Evolutionary conservation across 2,888 invertebrate species (phyloP), one percentile per base, ranked within the genome.

Genomic region (Caenorhabditis sp.): DNA sequence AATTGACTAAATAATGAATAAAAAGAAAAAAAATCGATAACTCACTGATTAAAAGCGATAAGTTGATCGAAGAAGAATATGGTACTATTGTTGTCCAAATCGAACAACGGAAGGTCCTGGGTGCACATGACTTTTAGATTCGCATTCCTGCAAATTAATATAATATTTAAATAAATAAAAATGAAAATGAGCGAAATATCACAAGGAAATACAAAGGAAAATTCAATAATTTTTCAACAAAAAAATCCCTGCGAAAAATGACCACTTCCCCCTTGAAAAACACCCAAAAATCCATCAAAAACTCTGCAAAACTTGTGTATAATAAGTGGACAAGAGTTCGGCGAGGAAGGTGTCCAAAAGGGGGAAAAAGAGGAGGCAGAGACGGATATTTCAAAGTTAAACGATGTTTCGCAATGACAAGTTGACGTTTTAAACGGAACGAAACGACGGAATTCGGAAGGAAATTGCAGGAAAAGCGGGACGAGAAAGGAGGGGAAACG

Each of bases 21-120:
- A n/a, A 2, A 40, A 40, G 40, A 11, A 40, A 13, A 13, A 3
- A 51, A 51, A 24, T 5, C 26, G n/a, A 22, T 62, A 1, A 53
- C 71, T 64, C 5, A 86, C 86, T 71, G 67, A 69, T 83, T 83
- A 53, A 86, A 86, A 15, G 78, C 77, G 18, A 76, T 69, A 15
- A 86, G 53, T 37, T 80, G 79, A 47, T 86, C 82, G 44, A 86
- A 82, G 64, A 85, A 85, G 35, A 51, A 68, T 24, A 82, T 65
- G 26, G 86, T 85, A 11, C 22, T 28, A 62, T 86, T 86, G 61
- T 84, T 72, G 9, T 76, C 60, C 60, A 86, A 53, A 68, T 86
- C 85, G 79, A 86, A 86, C 51, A 86, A 61, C 20, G 83, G 83
- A 28, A 82, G 70, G 51, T 86, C 86, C 35, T 82, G 83, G 18